Conservation (phyloP, 2,888 invertebrate species). For the Drosophila nr. perissopoda region DNA sequence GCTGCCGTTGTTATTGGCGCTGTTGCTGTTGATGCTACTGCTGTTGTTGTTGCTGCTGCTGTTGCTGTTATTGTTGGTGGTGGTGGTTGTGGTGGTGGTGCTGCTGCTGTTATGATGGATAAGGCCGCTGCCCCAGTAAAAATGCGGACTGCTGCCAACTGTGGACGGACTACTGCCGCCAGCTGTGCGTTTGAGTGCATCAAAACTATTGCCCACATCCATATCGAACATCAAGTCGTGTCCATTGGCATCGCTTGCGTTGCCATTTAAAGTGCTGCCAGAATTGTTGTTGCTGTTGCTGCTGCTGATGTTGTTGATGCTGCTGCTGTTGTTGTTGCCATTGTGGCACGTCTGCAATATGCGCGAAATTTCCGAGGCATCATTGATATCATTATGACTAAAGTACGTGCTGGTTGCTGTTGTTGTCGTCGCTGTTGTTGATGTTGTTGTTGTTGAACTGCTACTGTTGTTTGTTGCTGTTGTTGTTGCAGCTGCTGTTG, state of each 20-base stretch:
- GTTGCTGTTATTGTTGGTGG: not conserved
- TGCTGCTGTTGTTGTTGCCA: conserved; percentile 74
- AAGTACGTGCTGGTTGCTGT: conserved; percentile 49
- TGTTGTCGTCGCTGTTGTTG: conserved; percentile 19
- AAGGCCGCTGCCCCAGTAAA: conserved; percentile 62
- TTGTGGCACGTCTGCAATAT: conserved; percentile 85
- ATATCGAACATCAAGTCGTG: conserved; percentile 37
- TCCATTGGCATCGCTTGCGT: conserved; percentile 34
- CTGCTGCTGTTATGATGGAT: conserved; percentile 42
- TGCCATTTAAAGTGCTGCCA: conserved; percentile 44
- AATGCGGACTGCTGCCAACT: conserved; percentile 51
- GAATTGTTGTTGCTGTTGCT: conserved; percentile 2
- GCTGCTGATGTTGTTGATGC: conserved; percentile 8
- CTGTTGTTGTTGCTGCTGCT: conserved; percentile 13
- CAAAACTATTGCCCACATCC: conserved; percentile 67
- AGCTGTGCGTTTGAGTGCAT: conserved; percentile 71
- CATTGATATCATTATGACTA: conserved; percentile 83
- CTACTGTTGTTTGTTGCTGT: conserved; percentile 1
- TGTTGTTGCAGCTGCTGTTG: conserved; percentile 6
- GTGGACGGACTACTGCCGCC: conserved; percentile 18
- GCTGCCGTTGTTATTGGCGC: conserved; percentile 9
- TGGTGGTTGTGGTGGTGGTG: conserved; percentile 15
- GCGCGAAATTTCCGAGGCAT: conserved; percentile 85
- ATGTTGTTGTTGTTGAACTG: conserved; percentile 9
- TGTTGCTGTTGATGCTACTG: conserved; percentile 12